Evolutionary conservation across 2,797 vertebrate species (phyloP), one percentile per base, ranked within the genome.

Genomic region (Brachyalestes nurse): DNA sequence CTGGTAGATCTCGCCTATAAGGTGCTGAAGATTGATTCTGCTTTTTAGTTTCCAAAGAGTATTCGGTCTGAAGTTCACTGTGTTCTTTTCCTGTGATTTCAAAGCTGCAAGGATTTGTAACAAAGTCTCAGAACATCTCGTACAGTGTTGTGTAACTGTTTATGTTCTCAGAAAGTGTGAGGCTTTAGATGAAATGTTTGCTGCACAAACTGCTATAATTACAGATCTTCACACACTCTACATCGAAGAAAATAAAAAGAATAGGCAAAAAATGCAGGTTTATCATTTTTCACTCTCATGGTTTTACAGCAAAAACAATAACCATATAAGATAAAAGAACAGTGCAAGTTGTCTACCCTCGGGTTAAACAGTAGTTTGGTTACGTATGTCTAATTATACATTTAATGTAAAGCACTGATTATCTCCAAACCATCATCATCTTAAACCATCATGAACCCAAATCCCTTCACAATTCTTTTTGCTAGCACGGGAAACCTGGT

Each of bases 41-140:
- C 45, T 51, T 71, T 70, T 45, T 21, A 70, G 51, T 70, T 51
- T 70, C 67, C 21, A 72, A 14, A 45, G n/a, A 21, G n/a, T 72
- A 16, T 53, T 71, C 14, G 34, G 47, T 16, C 21, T 72, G 69
- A 72, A 34, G 69, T 5, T 53, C 51, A 53, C 21, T 16, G 47
- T 51, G 45, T 21, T 17, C 16, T 65, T 34, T 65, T 65, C 34
- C 49, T 17, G 67, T 51, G 45, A 62, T 28, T 23, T 40, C 62
- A 19, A 34, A 7, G 25, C 14, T 34, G 62, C 7, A 9, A 53
- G 51, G 51, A 13, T 16, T 5, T 53, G 51, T 34, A 28, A 40
- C 14, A 38, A 40, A n/a, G 17, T 1, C 16, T 38, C 6, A 8
- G 40, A 65, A 34, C 28, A 17, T 19, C 5, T 9, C 21, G 40